Percentiles rank a stretch among this genome's conserved stretches.
These are phyloP conservation scores for Nipponacmea schrenckii DNA, from an alignment of 2,888 invertebrate species.

Conservation along the genomic window DNA sequence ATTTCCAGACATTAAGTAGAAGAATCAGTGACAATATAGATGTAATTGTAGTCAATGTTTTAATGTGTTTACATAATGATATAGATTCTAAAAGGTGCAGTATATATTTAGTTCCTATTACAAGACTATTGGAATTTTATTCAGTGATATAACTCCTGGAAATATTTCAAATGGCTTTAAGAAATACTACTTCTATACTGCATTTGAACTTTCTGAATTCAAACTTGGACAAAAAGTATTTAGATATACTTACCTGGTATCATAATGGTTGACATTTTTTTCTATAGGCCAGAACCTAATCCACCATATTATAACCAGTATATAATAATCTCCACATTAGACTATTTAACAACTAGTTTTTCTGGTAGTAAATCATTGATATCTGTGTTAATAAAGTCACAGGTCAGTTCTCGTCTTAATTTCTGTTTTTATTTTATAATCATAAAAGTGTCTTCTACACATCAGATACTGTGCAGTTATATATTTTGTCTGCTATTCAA, in stretches of 20 bases:
- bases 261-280: background rate
- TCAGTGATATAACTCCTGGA: no score
- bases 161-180: no score
- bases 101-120: no score
- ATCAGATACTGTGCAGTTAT: no score
- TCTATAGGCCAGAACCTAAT: slow-evolving; percentile 53
- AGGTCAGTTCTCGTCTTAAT: slow-evolving; percentile 40
- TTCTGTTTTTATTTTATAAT: background rate
- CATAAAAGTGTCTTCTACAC: no score
- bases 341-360: slow-evolving; percentile 59
- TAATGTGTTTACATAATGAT: slow-evolving; percentile 52
- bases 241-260: no score
- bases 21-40: slow-evolving; percentile 49
- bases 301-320: slow-evolving; percentile 55
- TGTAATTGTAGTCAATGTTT: slow-evolving; percentile 53
- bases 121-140: no score
- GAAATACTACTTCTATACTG: no score
- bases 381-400: slow-evolving; percentile 52
- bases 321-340: slow-evolving; percentile 49
- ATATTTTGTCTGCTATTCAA: no score
- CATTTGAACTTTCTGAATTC: no score
- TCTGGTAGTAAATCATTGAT: slow-evolving; percentile 50
- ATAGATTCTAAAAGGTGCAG: slow-evolving; percentile 16
- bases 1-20: slow-evolving; percentile 50
- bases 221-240: no score